Conservation (phyloP, 2,113 vertebrate species). For the Rana temporaria region DNA sequence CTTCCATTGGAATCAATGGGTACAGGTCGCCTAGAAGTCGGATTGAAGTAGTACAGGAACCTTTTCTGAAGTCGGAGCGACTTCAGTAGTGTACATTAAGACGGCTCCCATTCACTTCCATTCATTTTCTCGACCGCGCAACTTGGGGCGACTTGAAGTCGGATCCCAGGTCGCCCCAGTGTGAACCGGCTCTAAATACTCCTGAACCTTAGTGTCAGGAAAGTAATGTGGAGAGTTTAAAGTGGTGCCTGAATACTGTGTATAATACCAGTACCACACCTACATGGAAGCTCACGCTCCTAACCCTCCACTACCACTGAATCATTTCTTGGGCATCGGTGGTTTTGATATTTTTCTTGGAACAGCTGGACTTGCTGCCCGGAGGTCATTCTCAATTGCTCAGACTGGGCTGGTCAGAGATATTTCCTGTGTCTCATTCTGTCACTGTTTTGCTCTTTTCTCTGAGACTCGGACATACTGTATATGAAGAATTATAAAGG, state of each 20-base stretch:
- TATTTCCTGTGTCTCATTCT: neutral
- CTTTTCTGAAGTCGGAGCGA: no score
- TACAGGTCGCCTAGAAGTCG: no score
- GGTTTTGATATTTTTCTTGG: conserved; percentile 44
- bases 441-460: neutral
- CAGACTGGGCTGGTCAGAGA: conserved; percentile 40
- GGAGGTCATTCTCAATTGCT: conserved; percentile 36
- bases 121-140: no score
- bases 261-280: conserved; percentile 8
- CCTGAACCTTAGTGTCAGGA: neutral
- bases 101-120: no score
- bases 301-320: conserved; percentile 12
- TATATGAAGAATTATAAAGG: conserved; percentile 18
- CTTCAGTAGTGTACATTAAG: no score
- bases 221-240: conserved; percentile 1
- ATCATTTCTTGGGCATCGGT: neutral
- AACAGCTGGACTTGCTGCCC: conserved; percentile 31
- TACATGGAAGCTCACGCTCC: neutral
- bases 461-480: neutral
- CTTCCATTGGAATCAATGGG: no score
- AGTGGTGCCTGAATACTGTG: conserved; percentile 17
- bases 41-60: no score
- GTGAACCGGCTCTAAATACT: no score
- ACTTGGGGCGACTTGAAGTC: no score
- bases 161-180: no score